Evolutionary conservation across 2,797 vertebrate genomes (phyloP).

Genomic region (Alosa sapidissima): DNA sequence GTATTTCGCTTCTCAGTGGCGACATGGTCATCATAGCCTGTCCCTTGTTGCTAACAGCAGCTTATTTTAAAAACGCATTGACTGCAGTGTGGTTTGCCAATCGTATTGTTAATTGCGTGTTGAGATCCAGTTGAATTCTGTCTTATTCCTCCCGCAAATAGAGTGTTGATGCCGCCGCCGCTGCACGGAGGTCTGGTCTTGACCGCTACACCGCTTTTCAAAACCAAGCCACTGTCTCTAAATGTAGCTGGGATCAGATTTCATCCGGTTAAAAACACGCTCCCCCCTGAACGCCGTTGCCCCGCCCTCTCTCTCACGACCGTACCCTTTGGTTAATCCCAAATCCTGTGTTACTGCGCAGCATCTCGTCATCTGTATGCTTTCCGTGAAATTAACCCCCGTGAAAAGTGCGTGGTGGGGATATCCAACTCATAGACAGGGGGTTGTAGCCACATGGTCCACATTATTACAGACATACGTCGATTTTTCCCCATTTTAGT

Average conservation of each 20-base stretch:
- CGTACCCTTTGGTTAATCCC: neutral
- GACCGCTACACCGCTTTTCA: constrained; percentile 20
- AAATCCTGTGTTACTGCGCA: constrained; percentile 7
- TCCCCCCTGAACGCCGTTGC: neutral
- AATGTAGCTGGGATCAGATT: constrained; percentile 3
- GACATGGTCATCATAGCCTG: neutral
- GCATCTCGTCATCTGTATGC: neutral
- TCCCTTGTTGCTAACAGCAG: neutral
- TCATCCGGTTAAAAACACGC: constrained; percentile 13
- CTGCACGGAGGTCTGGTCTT: neutral
- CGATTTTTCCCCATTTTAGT: no score
- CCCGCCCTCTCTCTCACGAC: neutral
- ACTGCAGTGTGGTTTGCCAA: constrained; percentile 3
- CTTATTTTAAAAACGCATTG: constrained; percentile 11
- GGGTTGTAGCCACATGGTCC: neutral
- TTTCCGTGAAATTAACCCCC: neutral
- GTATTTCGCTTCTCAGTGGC: constrained; percentile 2
- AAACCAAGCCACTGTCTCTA: neutral
- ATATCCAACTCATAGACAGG: no score
- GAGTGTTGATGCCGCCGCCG: neutral
- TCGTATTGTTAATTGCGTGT: neutral
- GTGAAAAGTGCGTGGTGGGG: neutral
- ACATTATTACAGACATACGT: neutral
- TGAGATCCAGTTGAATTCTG: neutral
- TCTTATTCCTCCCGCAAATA: neutral